Base-by-base conservation (phyloP, 2,113 vertebrate genomes). In the Actenoides lindsayi region DNA sequence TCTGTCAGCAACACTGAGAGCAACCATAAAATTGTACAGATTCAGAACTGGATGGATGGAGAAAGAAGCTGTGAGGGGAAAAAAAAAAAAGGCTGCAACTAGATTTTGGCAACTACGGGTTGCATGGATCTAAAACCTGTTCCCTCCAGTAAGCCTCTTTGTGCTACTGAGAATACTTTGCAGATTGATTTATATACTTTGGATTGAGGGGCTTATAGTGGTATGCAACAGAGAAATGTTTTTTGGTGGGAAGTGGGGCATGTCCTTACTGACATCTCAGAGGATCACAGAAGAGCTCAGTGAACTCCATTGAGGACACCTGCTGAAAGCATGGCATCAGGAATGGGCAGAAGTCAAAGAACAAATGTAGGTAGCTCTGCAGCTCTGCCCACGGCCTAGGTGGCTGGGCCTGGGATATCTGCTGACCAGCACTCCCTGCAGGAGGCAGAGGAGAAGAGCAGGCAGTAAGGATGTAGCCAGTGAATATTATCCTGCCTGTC, bases 331-430 rank as follows among this genome's bases (percentile, higher is more conserved):
- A 28, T 1, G 1, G 56, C 37, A 75, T 31, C 28, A 31, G 50
- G 39, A 80, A 48, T 0, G 3, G 21, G 54, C 50, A 74, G 41
- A 56, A 35, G 51, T 5, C 46, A 28, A 37, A 60, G 90, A 25
- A 13, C 25, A 28, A 15, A 18, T 42, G 62, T 1, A 75, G 44
- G 39, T 21, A 42, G 62, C 28, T 16, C 23, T 15, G 64, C 35
- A 19, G n/a, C 20, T 10, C 44, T 50, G 27, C 51, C 27, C 1
- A 1, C 39, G 24, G 3, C 12, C n/a, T 10, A 2, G 16, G 79
- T 13, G 0, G 16, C 81, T 10, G 48, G 60, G 24, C 33, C 41
- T 28, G 4, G 4, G n/a, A 35, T 46, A 2, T 12, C 62, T 39
- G 30, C 57, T 20, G 59, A 16, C 16, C 50, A 48, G 37, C n/a